These are phyloP conservation scores for Neoscelio sp. DNA, from an alignment of 2,888 invertebrate species.

Conservation along the genomic window DNA sequence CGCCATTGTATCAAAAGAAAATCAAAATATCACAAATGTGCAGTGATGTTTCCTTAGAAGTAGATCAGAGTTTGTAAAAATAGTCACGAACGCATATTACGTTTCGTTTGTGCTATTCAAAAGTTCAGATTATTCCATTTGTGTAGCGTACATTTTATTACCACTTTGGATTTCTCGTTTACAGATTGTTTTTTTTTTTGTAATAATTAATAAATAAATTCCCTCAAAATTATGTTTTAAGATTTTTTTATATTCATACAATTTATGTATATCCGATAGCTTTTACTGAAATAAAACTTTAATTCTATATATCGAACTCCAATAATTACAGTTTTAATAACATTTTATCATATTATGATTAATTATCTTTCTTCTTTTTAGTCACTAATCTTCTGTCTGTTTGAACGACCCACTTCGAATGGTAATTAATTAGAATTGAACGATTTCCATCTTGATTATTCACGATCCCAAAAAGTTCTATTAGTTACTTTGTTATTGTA, in stretches of 20 bases:
- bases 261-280: too few species aligned
- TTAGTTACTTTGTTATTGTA: too few species aligned
- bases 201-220: too few species aligned
- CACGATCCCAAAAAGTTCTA: neutral
- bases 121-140: neutral
- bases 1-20: constrained; percentile 30
- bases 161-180: too few species aligned
- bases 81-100: neutral
- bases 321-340: too few species aligned
- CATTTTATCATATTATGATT: too few species aligned
- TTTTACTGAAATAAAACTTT: too few species aligned
- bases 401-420: neutral
- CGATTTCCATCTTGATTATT: neutral
- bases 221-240: too few species aligned
- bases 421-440: neutral
- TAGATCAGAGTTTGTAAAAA: neutral
- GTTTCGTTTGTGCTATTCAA: neutral
- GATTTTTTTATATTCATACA: too few species aligned
- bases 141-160: too few species aligned
- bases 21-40: constrained; percentile 37
- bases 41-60: neutral
- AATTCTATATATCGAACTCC: too few species aligned
- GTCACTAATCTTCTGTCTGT: neutral
- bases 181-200: neutral
- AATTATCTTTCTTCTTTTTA: too few species aligned